Evolutionary conservation across 2,888 invertebrate genomes (phyloP).

Genomic region (Latrodectus elegans): DNA sequence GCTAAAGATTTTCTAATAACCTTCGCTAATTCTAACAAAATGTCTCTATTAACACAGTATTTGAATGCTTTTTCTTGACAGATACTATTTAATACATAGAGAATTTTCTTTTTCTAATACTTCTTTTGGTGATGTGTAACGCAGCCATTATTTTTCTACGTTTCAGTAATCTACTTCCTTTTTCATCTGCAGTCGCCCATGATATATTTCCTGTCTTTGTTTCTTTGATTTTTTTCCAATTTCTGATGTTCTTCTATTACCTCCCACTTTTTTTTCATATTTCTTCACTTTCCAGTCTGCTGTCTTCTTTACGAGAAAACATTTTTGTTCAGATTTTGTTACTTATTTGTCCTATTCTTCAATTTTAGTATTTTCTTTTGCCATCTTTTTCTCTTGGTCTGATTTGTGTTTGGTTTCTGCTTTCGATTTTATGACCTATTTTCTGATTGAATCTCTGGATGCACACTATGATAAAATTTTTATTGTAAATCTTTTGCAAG

Average conservation of each 20-base stretch:
- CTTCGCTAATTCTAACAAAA: neutral
- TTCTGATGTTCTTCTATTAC: conserved; percentile 26
- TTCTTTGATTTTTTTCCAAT: conserved; percentile 42
- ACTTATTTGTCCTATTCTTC: too few species aligned
- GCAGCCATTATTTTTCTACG: conserved; percentile 22
- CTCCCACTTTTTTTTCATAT: conserved; percentile 36
- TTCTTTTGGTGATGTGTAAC: neutral
- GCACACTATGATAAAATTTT: too few species aligned
- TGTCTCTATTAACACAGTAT: neutral
- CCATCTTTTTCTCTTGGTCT: conserved; percentile 3
- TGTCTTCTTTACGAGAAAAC: conserved; percentile 7
- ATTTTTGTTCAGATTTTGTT: too few species aligned
- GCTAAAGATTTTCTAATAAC: neutral
- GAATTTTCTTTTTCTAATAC: neutral
- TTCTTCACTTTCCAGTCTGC: conserved; percentile 22
- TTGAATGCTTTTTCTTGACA: too few species aligned
- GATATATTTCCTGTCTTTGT: conserved; percentile 40
- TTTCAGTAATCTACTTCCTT: conserved; percentile 3
- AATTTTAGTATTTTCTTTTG: neutral
- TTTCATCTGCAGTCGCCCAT: conserved; percentile 24
- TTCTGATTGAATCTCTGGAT: conserved; percentile 10
- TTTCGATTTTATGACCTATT: conserved; percentile 12
- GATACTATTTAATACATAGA: too few species aligned
- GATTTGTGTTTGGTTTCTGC: conserved; percentile 9
- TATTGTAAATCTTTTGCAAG: too few species aligned